Evolutionary conservation across 2,113 vertebrate species (phyloP).

Genomic region (Taxidea taxus): DNA sequence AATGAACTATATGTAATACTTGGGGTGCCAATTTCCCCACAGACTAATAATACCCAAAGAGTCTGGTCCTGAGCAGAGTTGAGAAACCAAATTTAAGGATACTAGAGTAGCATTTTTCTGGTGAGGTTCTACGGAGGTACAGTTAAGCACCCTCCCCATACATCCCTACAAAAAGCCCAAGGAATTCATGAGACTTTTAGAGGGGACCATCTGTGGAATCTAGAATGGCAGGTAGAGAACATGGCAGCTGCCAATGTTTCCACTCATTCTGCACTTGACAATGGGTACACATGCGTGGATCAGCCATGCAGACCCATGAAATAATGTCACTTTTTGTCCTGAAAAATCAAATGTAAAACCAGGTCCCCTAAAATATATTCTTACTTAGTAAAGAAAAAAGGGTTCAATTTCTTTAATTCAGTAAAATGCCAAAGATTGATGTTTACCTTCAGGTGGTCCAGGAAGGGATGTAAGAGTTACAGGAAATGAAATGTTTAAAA

Average conservation of each 20-base stretch:
- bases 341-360: conserved; percentile 7
- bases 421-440: background rate
- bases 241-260: background rate
- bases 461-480: background rate
- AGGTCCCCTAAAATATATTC: background rate
- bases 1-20: background rate
- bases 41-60: background rate
- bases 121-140: background rate
- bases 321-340: background rate
- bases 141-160: background rate
- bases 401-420: background rate
- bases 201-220: background rate
- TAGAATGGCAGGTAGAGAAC: background rate
- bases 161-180: background rate
- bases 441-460: background rate
- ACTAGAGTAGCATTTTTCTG: background rate
- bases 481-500: background rate
- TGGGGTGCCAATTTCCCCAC: background rate
- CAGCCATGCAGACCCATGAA: background rate
- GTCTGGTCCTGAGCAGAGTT: background rate
- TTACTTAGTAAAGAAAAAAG: background rate
- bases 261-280: background rate
- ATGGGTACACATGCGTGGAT: background rate
- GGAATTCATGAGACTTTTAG: background rate
- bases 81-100: background rate